phyloP scores from a whole-genome alignment of 2,797 vertebrate species.

The Danio choprae region DNA sequence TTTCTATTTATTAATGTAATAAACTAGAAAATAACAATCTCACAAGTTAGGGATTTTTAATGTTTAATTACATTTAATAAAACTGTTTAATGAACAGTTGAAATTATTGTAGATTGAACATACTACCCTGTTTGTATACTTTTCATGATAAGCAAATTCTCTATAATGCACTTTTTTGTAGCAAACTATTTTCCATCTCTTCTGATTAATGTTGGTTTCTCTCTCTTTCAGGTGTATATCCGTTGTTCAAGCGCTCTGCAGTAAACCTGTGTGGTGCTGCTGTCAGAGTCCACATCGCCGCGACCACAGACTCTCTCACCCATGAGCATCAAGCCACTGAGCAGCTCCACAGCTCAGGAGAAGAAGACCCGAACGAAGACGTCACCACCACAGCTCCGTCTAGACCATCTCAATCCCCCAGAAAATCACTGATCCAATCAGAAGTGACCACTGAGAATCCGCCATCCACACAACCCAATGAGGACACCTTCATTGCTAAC shows the following conservation, averaged over 20 bases:
- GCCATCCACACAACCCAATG: slow-evolving; percentile 46
- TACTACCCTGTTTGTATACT: neutral
- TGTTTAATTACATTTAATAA: too few relatives aligned
- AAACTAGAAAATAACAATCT: too few relatives aligned
- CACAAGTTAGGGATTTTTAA: too few relatives aligned
- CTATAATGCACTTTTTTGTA: too few relatives aligned
- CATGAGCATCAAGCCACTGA: slow-evolving; percentile 60
- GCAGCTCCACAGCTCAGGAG: slow-evolving; percentile 61
- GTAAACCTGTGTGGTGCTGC: slow-evolving; percentile 88
- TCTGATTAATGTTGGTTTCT: neutral
- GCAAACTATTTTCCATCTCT: neutral
- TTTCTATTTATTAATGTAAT: too few relatives aligned
- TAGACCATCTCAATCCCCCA: slow-evolving; percentile 30
- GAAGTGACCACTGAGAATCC: slow-evolving; percentile 54
- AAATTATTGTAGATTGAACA: too few relatives aligned
- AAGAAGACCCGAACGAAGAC: slow-evolving; percentile 53
- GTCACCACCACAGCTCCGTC: slow-evolving; percentile 32
- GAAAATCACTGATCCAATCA: slow-evolving; percentile 54
- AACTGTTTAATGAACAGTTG: too few relatives aligned
- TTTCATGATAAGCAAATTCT: neutral
- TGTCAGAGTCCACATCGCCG: slow-evolving; percentile 82
- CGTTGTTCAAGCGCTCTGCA: slow-evolving; percentile 87
- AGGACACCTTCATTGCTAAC: slow-evolving; percentile 83
- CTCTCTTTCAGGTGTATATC: slow-evolving; percentile 84
- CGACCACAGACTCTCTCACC: slow-evolving; percentile 59